phyloP scores from a whole-genome alignment of 2,888 invertebrate genomes.

The Ptycholaimellus sp. region DNA sequence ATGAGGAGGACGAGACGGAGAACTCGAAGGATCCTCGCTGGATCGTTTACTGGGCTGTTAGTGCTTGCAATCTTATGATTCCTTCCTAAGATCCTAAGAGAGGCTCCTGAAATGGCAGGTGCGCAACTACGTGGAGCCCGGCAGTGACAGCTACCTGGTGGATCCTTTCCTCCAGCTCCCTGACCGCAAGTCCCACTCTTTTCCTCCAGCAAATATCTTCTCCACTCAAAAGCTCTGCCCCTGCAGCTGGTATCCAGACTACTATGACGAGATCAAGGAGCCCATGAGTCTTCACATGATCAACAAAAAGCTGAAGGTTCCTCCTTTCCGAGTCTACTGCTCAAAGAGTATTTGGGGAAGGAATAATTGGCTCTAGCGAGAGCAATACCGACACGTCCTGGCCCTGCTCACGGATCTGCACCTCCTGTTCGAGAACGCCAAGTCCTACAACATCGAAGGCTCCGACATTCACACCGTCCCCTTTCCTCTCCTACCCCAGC shows the following conservation, averaged over 20 bases:
- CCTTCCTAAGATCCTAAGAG: too few relatives aligned
- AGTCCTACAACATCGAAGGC: slow-evolving; percentile 55
- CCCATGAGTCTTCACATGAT: slow-evolving; percentile 83
- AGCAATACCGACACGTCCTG: slow-evolving; percentile 39
- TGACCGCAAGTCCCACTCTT: slow-evolving; percentile 31
- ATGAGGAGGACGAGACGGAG: slow-evolving; percentile 34
- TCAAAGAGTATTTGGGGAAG: too few relatives aligned
- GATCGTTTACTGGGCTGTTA: slow-evolving; percentile 46
- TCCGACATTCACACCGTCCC: slow-evolving; percentile 53
- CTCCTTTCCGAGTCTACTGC: too few relatives aligned
- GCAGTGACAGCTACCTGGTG: slow-evolving; percentile 38
- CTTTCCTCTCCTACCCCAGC: too few relatives aligned
- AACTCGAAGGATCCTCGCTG: slow-evolving; percentile 45
- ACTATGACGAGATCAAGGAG: slow-evolving; percentile 82
- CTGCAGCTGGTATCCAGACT: slow-evolving; percentile 55
- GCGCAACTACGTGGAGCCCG: slow-evolving; percentile 26
- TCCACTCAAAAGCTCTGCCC: slow-evolving; percentile 1
- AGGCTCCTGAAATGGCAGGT: too few relatives aligned
- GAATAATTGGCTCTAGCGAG: slow-evolving; percentile 8
- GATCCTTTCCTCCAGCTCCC: slow-evolving; percentile 83
- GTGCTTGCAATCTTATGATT: too few relatives aligned
- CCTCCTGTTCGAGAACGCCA: slow-evolving; percentile 87
- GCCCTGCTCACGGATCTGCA: slow-evolving; percentile 80
- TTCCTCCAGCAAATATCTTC: background rate
- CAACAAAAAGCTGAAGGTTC: slow-evolving; percentile 32